Conservation (phyloP, 2,113 vertebrate species). For the Xiphophorus couchianus region DNA sequence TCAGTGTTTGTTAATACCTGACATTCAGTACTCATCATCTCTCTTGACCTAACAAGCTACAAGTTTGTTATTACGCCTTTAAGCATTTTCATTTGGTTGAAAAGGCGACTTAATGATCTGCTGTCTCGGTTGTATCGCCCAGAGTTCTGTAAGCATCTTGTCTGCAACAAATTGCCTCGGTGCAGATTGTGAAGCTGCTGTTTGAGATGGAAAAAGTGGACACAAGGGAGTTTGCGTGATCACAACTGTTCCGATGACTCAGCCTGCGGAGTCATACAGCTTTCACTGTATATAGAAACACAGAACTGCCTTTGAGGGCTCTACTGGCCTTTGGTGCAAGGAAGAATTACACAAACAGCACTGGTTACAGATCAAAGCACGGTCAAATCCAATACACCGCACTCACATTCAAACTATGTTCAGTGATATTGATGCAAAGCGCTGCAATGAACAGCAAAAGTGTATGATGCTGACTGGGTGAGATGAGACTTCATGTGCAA, state of each 20-base stretch:
- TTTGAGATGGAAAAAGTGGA: constrained; percentile 39
- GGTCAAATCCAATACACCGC: neutral
- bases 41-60: neutral
- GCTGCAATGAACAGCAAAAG: constrained; percentile 32
- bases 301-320: constrained; percentile 18
- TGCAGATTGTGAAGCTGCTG: constrained; percentile 54
- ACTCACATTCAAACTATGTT: neutral
- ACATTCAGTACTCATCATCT: neutral
- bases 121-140: constrained; percentile 20
- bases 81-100: constrained; percentile 16
- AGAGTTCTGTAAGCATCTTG: constrained; percentile 15
- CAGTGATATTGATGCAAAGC: constrained; percentile 31
- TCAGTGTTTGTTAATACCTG: neutral
- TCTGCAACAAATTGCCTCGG: constrained; percentile 17
- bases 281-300: constrained; percentile 19
- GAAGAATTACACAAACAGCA: constrained; percentile 18
- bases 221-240: constrained; percentile 60
- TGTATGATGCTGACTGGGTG: constrained; percentile 4
- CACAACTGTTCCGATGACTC: constrained; percentile 67
- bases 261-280: constrained; percentile 55
- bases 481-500: constrained; percentile 1
- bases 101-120: constrained; percentile 20
- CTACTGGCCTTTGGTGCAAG: constrained; percentile 41
- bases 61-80: neutral
- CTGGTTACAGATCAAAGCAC: neutral